Percentiles rank a stretch among this genome's conserved stretches.
These are phyloP conservation scores for Thymallus thymallus DNA, from an alignment of 2,113 vertebrate species.

Conservation along the genomic window DNA sequence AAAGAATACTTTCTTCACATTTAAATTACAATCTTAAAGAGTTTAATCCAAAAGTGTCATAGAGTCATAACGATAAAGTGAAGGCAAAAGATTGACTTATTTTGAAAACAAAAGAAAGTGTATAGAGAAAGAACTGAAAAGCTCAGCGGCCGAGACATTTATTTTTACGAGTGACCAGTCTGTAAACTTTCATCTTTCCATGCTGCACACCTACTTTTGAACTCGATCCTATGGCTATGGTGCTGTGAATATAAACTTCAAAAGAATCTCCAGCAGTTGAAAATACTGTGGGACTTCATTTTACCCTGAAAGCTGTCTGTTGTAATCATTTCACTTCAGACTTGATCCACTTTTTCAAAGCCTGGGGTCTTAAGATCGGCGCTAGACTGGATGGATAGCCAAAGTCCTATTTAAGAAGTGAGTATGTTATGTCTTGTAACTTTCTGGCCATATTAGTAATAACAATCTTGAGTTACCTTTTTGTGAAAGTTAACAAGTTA, in stretches of 20 bases:
- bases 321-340: constrained; percentile 47
- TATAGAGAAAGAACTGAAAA: constrained; percentile 2
- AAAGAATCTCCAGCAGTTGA: constrained; percentile 40
- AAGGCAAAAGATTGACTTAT: constrained; percentile 70
- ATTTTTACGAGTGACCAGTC: constrained; percentile 43
- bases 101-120: constrained; percentile 24
- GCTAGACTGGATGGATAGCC: constrained; percentile 17
- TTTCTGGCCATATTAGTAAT: background rate
- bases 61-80: constrained; percentile 79
- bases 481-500: background rate
- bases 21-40: constrained; percentile 34
- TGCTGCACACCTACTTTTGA: constrained; percentile 39
- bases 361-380: constrained; percentile 25
- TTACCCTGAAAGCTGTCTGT: constrained; percentile 47
- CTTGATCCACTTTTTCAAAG: constrained; percentile 35
- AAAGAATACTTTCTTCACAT: constrained; percentile 59
- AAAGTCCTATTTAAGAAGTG: constrained; percentile 19
- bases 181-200: constrained; percentile 55
- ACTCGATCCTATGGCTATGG: constrained; percentile 34
- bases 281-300: constrained; percentile 46
- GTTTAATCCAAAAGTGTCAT: constrained; percentile 69
- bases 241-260: constrained; percentile 47
- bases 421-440: constrained; percentile 32
- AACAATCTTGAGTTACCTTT: background rate
- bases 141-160: background rate